phyloP scores from a whole-genome alignment of 2,797 vertebrate species.

The Peromyscus aztecus region DNA sequence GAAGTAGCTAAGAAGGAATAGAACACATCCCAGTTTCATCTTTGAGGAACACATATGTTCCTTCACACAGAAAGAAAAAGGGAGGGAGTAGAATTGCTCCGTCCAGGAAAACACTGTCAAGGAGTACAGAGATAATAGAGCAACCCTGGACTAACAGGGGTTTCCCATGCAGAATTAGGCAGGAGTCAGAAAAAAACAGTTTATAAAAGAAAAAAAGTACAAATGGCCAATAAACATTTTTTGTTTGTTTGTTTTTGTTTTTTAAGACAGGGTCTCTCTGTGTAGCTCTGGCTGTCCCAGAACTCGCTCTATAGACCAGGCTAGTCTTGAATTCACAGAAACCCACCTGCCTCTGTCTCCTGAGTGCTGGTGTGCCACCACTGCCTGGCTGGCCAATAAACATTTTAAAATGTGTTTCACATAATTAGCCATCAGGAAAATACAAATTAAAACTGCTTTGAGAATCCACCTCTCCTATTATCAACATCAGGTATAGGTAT shows the following conservation, averaged over 20 bases:
- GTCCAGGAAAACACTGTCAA: slow-evolving; percentile 17
- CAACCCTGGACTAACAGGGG: neutral
- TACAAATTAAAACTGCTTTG: neutral
- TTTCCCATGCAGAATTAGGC: slow-evolving; percentile 9
- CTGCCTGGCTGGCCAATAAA: neutral
- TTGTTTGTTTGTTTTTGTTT: no score
- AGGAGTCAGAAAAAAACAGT: neutral
- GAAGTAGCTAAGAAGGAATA: neutral
- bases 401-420: neutral
- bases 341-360: no score
- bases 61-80: neutral
- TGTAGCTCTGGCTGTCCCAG: no score
- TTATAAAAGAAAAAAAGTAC: neutral
- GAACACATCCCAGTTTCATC: neutral
- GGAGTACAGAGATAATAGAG: neutral
- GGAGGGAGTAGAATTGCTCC: neutral
- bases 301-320: no score
- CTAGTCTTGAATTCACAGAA: no score
- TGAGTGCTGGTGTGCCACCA: no score
- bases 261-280: no score
- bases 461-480: neutral
- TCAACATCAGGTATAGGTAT: neutral
- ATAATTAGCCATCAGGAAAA: neutral
- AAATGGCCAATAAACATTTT: neutral
- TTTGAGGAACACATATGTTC: neutral